Evolutionary conservation across 2,113 vertebrate species (phyloP).

Genomic region (Cyanoderma ruficeps): DNA sequence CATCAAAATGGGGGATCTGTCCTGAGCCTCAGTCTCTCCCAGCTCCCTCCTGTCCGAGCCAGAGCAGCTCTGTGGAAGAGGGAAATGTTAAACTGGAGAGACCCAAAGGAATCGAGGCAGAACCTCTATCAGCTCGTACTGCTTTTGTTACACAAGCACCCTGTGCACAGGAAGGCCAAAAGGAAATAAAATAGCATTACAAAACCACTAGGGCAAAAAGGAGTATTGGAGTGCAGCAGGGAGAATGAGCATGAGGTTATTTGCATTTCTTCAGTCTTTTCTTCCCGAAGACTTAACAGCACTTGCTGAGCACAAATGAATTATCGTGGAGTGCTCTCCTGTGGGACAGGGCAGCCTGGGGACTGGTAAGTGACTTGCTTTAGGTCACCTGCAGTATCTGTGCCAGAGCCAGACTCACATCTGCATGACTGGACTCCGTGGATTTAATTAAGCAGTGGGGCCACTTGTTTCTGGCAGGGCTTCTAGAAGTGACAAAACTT

Average conservation of each 20-base stretch:
- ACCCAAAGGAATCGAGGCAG: background rate
- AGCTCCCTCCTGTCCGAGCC: background rate
- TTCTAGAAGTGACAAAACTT: background rate
- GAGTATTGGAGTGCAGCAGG: background rate
- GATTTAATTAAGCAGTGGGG: background rate
- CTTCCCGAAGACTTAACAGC: background rate
- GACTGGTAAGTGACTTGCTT: background rate
- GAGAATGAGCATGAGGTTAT: background rate
- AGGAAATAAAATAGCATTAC: background rate
- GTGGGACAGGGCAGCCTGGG: background rate
- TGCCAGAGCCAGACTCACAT: background rate
- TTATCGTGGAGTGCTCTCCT: background rate
- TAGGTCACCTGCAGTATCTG: background rate
- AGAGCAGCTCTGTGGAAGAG: background rate
- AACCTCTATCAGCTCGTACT: background rate
- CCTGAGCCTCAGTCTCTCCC: background rate
- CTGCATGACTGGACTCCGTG: fast-evolving
- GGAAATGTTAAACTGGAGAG: background rate
- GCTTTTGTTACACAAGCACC: background rate
- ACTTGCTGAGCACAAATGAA: background rate
- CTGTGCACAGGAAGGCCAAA: background rate
- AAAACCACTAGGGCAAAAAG: background rate
- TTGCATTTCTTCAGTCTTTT: background rate
- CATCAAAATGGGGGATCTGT: background rate
- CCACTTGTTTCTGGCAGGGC: background rate